These are phyloP conservation scores for Trematomus bernacchii DNA, from an alignment of 2,797 vertebrate species.

Conservation along the genomic window DNA sequence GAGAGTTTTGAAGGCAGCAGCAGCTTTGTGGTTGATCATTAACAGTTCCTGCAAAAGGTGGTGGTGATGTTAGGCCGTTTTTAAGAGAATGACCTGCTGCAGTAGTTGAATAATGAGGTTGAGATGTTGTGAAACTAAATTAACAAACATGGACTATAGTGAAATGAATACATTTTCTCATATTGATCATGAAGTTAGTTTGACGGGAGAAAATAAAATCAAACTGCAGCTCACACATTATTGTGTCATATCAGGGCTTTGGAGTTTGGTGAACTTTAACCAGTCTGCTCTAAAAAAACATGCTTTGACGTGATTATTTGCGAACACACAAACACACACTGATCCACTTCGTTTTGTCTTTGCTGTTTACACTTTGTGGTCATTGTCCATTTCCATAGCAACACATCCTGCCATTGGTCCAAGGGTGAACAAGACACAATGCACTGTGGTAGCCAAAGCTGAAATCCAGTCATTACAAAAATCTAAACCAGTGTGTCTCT, in stretches of 20 bases:
- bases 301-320: slow-evolving; percentile 63
- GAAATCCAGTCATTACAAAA: background rate
- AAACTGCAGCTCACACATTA: background rate
- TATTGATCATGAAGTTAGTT: background rate
- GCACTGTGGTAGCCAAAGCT: slow-evolving; percentile 2
- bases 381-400: slow-evolving; percentile 80
- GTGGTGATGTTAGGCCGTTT: slow-evolving; percentile 12
- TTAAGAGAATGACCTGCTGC: slow-evolving; percentile 8
- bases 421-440: slow-evolving; percentile 67
- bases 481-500: background rate
- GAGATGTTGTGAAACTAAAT: slow-evolving; percentile 1
- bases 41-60: slow-evolving; percentile 50
- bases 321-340: slow-evolving; percentile 52
- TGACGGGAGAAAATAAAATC: background rate
- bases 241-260: background rate
- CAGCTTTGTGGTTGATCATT: slow-evolving; percentile 73
- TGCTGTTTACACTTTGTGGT: slow-evolving; percentile 80
- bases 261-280: slow-evolving; percentile 54
- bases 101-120: background rate
- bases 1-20: slow-evolving; percentile 58
- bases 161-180: background rate
- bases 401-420: slow-evolving; percentile 79
- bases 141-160: background rate
- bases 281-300: slow-evolving; percentile 29
- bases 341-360: slow-evolving; percentile 62